A percentile compares a stretch with the other conserved stretches of the same genome.
phyloP scores from a whole-genome alignment of 1,140 invertebrate genomes.

The Bathynomus jamesi region DNA sequence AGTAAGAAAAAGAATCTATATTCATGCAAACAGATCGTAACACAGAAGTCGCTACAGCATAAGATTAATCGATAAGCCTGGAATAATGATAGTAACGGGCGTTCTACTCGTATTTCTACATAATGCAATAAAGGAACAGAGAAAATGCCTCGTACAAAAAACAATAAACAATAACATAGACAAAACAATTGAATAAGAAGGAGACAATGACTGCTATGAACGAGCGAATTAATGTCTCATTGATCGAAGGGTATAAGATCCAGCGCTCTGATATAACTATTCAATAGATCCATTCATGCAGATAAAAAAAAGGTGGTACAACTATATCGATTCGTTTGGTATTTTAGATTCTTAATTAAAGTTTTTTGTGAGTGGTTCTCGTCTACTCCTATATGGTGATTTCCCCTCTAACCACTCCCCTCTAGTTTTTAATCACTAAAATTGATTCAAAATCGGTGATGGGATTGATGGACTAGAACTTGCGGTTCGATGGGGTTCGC shows the following conservation, averaged over 20 bases:
- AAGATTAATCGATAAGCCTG: too few species aligned
- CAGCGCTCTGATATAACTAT: neutral
- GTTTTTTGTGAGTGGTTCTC: neutral
- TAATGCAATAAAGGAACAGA: too few species aligned
- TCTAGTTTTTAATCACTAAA: neutral
- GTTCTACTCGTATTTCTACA: too few species aligned
- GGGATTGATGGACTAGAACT: neutral
- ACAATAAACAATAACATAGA: neutral
- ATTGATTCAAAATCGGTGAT: neutral
- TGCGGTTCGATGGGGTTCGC: neutral
- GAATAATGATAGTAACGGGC: too few species aligned
- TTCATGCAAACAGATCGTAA: too few species aligned
- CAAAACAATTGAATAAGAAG: too few species aligned
- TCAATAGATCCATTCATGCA: neutral
- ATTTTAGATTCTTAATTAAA: neutral
- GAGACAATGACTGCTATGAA: neutral
- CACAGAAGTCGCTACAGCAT: too few species aligned
- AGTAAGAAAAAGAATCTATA: too few species aligned
- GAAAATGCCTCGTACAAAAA: too few species aligned
- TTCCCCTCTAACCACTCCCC: neutral
- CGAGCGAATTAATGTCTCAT: neutral
- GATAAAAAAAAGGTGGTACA: neutral
- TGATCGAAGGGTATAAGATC: neutral
- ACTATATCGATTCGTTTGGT: neutral
- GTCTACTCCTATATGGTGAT: neutral